Evolutionary conservation across 2,797 vertebrate species (phyloP).

Genomic region (Pangasius sanitwongsei): DNA sequence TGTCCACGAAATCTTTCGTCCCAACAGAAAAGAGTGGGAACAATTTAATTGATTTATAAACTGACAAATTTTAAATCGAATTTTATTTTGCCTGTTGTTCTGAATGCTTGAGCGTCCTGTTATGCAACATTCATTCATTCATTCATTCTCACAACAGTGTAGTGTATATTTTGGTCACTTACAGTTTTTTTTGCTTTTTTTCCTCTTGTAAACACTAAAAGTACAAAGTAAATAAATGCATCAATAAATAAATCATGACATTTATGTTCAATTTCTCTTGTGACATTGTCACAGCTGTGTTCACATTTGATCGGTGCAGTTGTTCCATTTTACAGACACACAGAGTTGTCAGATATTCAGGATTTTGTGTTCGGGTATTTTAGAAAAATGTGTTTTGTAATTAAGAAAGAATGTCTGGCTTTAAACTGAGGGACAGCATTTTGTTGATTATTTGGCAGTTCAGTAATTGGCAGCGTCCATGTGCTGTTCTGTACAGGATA

Average conservation of each 20-base stretch:
- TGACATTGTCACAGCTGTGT: not conserved
- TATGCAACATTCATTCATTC: not conserved
- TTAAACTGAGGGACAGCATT: not conserved
- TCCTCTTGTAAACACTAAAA: conserved; percentile 8
- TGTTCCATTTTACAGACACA: not conserved
- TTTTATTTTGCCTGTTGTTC: not conserved
- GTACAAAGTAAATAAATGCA: not conserved
- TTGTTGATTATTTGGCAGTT: not conserved
- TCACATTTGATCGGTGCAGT: not conserved
- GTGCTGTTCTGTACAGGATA: not conserved
- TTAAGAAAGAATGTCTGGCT: not conserved
- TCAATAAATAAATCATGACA: not conserved
- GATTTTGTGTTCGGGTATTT: not conserved
- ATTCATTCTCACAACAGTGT: not conserved
- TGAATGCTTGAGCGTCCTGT: not conserved
- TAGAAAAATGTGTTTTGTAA: not conserved
- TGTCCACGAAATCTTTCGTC: not conserved
- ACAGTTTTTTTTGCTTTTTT: not conserved
- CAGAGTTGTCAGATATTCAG: not conserved
- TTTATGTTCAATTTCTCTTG: not conserved
- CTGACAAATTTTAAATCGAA: not conserved
- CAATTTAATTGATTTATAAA: not conserved
- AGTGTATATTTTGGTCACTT: not conserved
- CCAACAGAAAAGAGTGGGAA: not conserved
- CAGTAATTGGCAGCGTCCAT: not conserved